Evolutionary conservation across 53 echinoderm and acorn worm species (phyloP).

Genomic region (Henricia sp.): DNA sequence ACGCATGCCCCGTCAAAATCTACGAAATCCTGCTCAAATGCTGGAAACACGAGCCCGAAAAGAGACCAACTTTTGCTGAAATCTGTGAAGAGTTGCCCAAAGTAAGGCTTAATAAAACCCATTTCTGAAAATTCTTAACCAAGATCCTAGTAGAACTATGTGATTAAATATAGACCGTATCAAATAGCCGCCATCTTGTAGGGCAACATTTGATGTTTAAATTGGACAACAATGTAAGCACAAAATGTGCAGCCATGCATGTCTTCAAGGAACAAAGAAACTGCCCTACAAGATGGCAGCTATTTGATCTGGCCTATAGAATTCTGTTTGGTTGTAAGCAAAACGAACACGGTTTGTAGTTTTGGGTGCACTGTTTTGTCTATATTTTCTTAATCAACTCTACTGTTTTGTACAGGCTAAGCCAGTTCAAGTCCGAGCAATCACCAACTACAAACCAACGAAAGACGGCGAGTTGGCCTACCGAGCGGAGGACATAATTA

Average conservation of each 20-base stretch:
- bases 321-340: no score
- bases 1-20: constrained; percentile 81
- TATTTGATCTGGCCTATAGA: no score
- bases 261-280: no score
- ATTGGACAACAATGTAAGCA: no score
- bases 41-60: constrained; percentile 88
- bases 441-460: constrained; percentile 66
- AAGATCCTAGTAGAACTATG: not conserved
- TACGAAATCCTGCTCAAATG: constrained; percentile 89
- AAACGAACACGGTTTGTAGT: no score
- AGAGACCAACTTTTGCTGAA: constrained; percentile 84
- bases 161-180: no score
- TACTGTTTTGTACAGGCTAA: constrained; percentile 48
- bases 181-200: no score
- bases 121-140: not conserved
- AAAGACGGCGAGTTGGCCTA: constrained; percentile 85
- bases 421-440: constrained; percentile 82
- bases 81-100: constrained; percentile 84
- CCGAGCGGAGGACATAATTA: constrained; percentile 86
- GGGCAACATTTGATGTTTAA: not conserved
- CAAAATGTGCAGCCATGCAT: no score
- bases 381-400: no score
- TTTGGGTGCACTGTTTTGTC: no score
- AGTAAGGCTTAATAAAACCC: constrained; percentile 49
- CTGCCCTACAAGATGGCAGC: no score